Percentiles rank a stretch among this genome's conserved stretches.
These are phyloP conservation scores for Bombus balteatus DNA, from an alignment of 1,140 invertebrate genomes.

Conservation along the genomic window DNA sequence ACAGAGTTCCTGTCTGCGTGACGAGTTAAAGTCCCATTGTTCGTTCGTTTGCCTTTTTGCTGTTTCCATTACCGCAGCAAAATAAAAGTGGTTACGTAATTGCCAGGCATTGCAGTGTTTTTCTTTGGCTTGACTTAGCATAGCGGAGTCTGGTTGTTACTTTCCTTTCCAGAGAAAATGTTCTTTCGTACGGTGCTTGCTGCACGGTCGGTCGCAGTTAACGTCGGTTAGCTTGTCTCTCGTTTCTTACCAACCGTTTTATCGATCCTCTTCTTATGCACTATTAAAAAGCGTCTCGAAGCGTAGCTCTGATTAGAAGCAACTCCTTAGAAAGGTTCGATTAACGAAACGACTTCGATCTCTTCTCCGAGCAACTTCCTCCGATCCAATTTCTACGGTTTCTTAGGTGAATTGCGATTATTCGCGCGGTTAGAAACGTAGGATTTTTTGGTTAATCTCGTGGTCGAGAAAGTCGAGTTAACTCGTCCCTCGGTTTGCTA, in stretches of 20 bases:
- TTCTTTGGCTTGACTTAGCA: background rate
- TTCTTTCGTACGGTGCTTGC: background rate
- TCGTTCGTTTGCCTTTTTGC: slow-evolving; percentile 10
- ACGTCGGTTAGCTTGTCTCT: background rate
- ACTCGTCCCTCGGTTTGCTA: too few species aligned
- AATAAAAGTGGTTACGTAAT: slow-evolving; percentile 22
- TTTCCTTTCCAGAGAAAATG: slow-evolving; percentile 14
- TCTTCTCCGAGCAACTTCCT: background rate
- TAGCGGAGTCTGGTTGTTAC: background rate
- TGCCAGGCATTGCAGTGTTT: slow-evolving; percentile 14
- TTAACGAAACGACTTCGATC: background rate
- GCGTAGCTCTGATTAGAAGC: background rate
- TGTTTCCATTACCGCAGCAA: slow-evolving; percentile 5
- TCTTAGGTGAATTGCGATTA: too few species aligned
- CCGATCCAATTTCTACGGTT: background rate
- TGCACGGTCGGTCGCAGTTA: background rate
- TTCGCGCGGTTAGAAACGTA: background rate
- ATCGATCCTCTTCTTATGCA: slow-evolving; percentile 28
- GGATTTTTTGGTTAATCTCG: background rate
- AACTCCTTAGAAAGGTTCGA: background rate
- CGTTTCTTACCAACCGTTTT: background rate
- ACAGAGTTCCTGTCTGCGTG: background rate
- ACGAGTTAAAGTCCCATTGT: background rate
- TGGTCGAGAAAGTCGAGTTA: too few species aligned
- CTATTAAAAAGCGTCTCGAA: slow-evolving; percentile 23